These are phyloP conservation scores for Prietella phreatophila DNA, from an alignment of 2,113 vertebrate species.

Conservation along the genomic window DNA sequence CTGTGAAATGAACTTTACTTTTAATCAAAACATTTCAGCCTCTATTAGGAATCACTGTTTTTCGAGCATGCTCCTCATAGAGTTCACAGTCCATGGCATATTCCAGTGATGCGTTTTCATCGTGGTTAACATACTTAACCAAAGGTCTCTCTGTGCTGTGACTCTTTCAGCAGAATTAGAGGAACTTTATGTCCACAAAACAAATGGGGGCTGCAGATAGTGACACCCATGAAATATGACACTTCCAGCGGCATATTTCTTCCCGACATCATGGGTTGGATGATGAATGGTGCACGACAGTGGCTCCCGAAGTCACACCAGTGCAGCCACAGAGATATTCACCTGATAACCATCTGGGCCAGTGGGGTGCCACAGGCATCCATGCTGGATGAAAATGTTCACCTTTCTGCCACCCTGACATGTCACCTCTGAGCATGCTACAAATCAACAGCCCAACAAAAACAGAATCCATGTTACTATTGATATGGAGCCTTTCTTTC, in stretches of 20 bases:
- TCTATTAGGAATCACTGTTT: conserved; percentile 9
- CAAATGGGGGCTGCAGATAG: conserved; percentile 64
- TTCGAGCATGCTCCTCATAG: conserved; percentile 14
- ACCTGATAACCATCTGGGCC: conserved; percentile 66
- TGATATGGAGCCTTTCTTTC: not conserved
- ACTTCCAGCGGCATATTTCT: conserved; percentile 69
- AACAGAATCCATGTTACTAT: not conserved
- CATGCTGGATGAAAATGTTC: conserved; percentile 64
- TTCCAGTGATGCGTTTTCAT: conserved; percentile 32
- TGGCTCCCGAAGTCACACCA: conserved; percentile 55
- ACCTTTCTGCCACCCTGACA: conserved; percentile 65
- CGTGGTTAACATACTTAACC: conserved; percentile 53
- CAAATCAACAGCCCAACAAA: conserved; percentile 17
- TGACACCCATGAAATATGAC: conserved; percentile 72
- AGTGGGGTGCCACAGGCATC: conserved; percentile 49
- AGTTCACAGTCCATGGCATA: conserved; percentile 30
- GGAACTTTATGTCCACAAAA: conserved; percentile 65
- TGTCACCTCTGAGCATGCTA: conserved; percentile 50
- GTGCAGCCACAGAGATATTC: conserved; percentile 57
- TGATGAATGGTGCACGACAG: conserved; percentile 69
- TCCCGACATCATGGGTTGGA: conserved; percentile 65
- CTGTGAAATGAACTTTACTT: conserved; percentile 21
- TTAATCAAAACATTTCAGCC: conserved; percentile 16
- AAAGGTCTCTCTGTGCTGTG: conserved; percentile 43
- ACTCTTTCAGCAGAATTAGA: conserved; percentile 60